These are phyloP conservation scores for Bombyx mandarina DNA, from an alignment of 1,140 invertebrate species.

Conservation along the genomic window DNA sequence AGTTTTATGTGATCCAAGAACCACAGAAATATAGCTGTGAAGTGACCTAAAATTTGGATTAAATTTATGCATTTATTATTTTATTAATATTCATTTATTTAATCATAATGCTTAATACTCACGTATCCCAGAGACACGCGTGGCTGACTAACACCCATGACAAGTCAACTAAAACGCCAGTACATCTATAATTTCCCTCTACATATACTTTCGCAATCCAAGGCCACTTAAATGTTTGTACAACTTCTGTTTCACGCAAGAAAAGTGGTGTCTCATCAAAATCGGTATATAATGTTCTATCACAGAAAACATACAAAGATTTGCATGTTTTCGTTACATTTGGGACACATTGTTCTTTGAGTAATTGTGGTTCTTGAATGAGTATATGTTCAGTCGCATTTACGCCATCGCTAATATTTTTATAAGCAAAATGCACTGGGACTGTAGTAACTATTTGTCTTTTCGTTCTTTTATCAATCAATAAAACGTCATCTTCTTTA, in stretches of 20 bases:
- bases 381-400: slow-evolving; percentile 24
- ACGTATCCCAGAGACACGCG: slow-evolving; percentile 72
- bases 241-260: slow-evolving; percentile 13
- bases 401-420: slow-evolving; percentile 16
- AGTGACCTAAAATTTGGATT: slow-evolving; percentile 63
- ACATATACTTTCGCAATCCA: slow-evolving; percentile 80
- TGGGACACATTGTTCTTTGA: slow-evolving; percentile 53
- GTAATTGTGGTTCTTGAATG: slow-evolving; percentile 40
- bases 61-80: not conserved
- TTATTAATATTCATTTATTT: not conserved
- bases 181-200: slow-evolving; percentile 77
- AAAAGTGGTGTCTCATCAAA: slow-evolving; percentile 26
- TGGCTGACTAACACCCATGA: slow-evolving; percentile 76
- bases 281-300: slow-evolving; percentile 38
- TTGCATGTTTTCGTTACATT: slow-evolving; percentile 59
- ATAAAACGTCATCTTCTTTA: slow-evolving; percentile 28
- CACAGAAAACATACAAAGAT: slow-evolving; percentile 51
- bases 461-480: slow-evolving; percentile 20
- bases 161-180: slow-evolving; percentile 75
- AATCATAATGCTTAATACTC: slow-evolving; percentile 26
- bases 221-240: slow-evolving; percentile 62
- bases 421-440: slow-evolving; percentile 40
- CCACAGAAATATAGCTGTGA: slow-evolving; percentile 73
- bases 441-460: slow-evolving; percentile 26
- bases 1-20: slow-evolving; percentile 76